These are phyloP conservation scores for Antidorcas marsupialis DNA, from an alignment of 2,113 vertebrate species.

Conservation along the genomic window DNA sequence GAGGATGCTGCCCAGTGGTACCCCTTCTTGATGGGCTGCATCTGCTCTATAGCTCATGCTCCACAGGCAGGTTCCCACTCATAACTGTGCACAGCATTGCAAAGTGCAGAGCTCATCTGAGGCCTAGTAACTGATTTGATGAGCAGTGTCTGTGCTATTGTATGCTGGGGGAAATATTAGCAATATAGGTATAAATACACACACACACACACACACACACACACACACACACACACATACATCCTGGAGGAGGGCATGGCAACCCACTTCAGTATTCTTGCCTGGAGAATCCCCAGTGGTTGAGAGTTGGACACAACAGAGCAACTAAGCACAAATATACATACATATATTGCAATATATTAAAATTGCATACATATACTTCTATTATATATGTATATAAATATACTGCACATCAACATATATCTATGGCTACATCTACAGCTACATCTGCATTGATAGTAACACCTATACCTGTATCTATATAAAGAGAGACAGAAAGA, in stretches of 20 bases:
- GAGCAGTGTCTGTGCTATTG: not conserved
- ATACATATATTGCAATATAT: not conserved
- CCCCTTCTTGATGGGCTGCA: not conserved
- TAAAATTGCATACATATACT: not conserved
- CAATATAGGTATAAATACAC: not conserved
- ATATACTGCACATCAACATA: not conserved
- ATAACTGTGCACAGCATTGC: accelerated
- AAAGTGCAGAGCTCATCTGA: not conserved
- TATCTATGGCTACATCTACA: not conserved
- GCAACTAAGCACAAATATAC: not conserved
- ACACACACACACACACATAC: not conserved
- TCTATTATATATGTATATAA: not conserved
- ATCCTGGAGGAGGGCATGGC: not conserved
- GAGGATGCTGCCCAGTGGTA: not conserved
- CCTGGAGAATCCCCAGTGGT: not conserved
- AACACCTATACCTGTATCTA: not conserved
- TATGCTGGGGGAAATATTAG: not conserved
- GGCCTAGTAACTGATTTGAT: not conserved
- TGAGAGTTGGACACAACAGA: not conserved
- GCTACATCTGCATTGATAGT: not conserved
- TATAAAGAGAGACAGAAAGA: not conserved
- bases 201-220: too few relatives aligned
- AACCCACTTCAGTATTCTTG: not conserved
- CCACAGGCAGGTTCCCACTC: accelerated
- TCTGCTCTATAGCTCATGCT: not conserved